These are phyloP conservation scores for Chelonoidis abingdonii DNA, from an alignment of 2,113 vertebrate species.

Conservation along the genomic window DNA sequence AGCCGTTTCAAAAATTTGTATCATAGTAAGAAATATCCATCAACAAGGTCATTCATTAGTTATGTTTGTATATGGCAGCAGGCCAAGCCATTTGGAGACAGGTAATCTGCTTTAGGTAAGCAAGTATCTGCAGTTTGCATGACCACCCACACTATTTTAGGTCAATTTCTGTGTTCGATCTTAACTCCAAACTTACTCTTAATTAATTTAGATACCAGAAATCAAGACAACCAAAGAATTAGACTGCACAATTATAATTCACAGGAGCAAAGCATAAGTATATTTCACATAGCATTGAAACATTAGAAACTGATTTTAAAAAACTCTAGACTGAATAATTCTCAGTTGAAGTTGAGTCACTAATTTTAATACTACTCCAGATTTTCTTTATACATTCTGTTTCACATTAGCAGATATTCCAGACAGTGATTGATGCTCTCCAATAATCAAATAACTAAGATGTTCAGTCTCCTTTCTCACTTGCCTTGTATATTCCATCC, in stretches of 20 bases:
- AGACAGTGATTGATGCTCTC: not conserved
- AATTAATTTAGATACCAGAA: not conserved
- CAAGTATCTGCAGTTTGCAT: not conserved
- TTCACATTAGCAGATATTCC: not conserved
- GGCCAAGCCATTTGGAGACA: not conserved
- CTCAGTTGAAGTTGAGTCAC: not conserved
- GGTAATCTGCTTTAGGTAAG: not conserved
- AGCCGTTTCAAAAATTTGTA: not conserved
- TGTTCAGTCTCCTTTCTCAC: not conserved
- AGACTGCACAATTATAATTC: not conserved
- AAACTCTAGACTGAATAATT: not conserved
- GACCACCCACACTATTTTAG: not conserved
- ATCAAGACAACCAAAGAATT: not conserved
- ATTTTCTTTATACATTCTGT: not conserved
- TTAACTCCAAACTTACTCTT: not conserved
- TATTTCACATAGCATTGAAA: not conserved
- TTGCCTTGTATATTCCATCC: not conserved
- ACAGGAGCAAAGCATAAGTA: not conserved
- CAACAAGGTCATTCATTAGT: not conserved
- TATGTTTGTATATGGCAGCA: not conserved
- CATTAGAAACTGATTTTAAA: not conserved
- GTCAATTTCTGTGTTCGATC: not conserved
- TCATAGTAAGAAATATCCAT: not conserved
- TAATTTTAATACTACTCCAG: not conserved
- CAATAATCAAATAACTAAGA: not conserved